A percentile compares a stretch with the other conserved stretches of the same genome.
phyloP scores from a whole-genome alignment of 2,888 invertebrate genomes.

The Hesperia comma region DNA sequence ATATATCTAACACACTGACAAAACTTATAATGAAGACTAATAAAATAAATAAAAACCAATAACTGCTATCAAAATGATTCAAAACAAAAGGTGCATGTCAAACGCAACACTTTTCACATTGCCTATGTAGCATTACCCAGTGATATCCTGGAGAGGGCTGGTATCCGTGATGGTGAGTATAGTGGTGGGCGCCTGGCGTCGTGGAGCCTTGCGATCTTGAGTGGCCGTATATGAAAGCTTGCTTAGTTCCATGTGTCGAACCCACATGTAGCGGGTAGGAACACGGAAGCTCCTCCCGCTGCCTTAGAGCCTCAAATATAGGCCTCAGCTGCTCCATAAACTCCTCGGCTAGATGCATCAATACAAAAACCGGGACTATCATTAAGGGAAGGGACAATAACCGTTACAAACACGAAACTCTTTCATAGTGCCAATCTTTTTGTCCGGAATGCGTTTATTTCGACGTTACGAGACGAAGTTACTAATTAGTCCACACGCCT shows the following conservation, averaged over 20 bases:
- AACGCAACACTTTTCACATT: constrained; percentile 66
- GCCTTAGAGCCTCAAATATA: constrained; percentile 96
- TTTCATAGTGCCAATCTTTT: constrained; percentile 82
- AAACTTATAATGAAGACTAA: constrained; percentile 57
- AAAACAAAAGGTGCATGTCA: constrained; percentile 58
- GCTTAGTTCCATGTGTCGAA: constrained; percentile 85
- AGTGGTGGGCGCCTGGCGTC: constrained; percentile 86
- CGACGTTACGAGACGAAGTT: constrained; percentile 58
- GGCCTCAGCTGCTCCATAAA: constrained; percentile 98
- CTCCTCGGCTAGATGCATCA: constrained; percentile 91
- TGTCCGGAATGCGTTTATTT: constrained; percentile 66
- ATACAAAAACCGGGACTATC: constrained; percentile 77
- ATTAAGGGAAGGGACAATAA: constrained; percentile 67
- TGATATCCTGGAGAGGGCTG: constrained; percentile 89
- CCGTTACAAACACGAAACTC: constrained; percentile 57
- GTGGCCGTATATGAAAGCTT: constrained; percentile 85
- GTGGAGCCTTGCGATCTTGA: constrained; percentile 86
- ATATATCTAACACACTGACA: constrained; percentile 60
- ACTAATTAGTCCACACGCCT: constrained; percentile 75
- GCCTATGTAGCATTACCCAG: constrained; percentile 87
- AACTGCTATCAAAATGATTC: constrained; percentile 58
- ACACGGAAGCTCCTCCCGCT: constrained; percentile 95
- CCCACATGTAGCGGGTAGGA: constrained; percentile 95
- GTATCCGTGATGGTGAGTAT: constrained; percentile 87
- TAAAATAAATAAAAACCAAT: constrained; percentile 50